These are phyloP conservation scores for Drosophila sproati DNA, from an alignment of 1,140 invertebrate species.

Conservation along the genomic window DNA sequence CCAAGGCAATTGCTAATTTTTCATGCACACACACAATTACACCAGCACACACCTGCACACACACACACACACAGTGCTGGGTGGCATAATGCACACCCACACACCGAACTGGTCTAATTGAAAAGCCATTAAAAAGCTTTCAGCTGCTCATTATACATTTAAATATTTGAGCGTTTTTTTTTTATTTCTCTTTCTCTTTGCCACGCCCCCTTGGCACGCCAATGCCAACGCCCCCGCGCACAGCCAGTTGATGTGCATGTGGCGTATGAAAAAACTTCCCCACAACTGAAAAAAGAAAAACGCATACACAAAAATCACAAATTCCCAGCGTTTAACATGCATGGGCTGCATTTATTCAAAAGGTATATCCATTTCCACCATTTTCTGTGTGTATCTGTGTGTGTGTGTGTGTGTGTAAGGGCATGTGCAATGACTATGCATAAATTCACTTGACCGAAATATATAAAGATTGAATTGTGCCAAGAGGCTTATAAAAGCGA, in stretches of 20 bases:
- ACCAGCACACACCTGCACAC: neutral
- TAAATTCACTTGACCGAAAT: constrained; percentile 38
- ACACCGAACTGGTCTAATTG: constrained; percentile 71
- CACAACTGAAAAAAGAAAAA: constrained; percentile 23
- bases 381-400: constrained; percentile 14
- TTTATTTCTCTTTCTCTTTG: constrained; percentile 62
- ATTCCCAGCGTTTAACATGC: constrained; percentile 32
- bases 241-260: constrained; percentile 34
- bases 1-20: constrained; percentile 31
- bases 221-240: neutral
- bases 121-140: constrained; percentile 83
- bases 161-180: constrained; percentile 76
- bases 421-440: constrained; percentile 29
- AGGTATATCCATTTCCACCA: constrained; percentile 40
- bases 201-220: neutral
- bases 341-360: constrained; percentile 52
- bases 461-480: constrained; percentile 15
- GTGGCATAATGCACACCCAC: neutral
- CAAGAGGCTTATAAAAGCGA: constrained; percentile 12
- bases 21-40: neutral
- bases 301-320: constrained; percentile 6
- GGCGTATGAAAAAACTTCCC: constrained; percentile 12
- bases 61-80: neutral
- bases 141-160: constrained; percentile 82
- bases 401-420: neutral